phyloP scores from a whole-genome alignment of 2,888 invertebrate species.

The Drosophila stalkeri region DNA sequence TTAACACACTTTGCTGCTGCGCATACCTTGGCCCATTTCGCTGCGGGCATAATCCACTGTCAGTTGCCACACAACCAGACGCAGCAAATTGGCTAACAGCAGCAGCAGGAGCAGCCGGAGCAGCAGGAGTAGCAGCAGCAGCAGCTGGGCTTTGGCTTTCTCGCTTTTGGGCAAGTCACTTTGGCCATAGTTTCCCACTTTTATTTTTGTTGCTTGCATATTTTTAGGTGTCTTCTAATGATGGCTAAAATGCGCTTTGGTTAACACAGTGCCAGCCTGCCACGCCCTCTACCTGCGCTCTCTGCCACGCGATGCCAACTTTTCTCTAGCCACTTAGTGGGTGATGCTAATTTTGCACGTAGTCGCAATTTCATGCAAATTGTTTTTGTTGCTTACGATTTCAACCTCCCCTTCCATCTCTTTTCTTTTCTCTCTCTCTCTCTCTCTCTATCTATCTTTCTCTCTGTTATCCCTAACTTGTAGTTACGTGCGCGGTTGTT shows the following conservation, averaged over 20 bases:
- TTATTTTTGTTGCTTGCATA: conserved; percentile 48
- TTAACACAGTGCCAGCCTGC: conserved; percentile 26
- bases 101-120: conserved; percentile 40
- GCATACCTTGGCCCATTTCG: conserved; percentile 32
- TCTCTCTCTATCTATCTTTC: neutral
- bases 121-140: conserved; percentile 13
- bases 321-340: conserved; percentile 58
- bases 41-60: conserved; percentile 36
- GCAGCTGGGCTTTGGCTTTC: conserved; percentile 47
- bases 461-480: neutral
- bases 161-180: conserved; percentile 48
- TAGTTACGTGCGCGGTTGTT: conserved; percentile 17
- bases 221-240: conserved; percentile 71
- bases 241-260: conserved; percentile 69
- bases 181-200: conserved; percentile 24
- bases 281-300: neutral
- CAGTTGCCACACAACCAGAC: conserved; percentile 25
- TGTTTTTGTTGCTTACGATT: conserved; percentile 51
- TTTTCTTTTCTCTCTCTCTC: neutral
- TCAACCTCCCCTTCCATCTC: conserved; percentile 4
- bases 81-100: conserved; percentile 19
- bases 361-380: conserved; percentile 72
- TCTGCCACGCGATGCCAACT: conserved; percentile 17
- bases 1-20: conserved; percentile 49
- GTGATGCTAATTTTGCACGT: conserved; percentile 71